phyloP scores from a whole-genome alignment of 2,797 vertebrate genomes.

The Pteropus rufus region DNA sequence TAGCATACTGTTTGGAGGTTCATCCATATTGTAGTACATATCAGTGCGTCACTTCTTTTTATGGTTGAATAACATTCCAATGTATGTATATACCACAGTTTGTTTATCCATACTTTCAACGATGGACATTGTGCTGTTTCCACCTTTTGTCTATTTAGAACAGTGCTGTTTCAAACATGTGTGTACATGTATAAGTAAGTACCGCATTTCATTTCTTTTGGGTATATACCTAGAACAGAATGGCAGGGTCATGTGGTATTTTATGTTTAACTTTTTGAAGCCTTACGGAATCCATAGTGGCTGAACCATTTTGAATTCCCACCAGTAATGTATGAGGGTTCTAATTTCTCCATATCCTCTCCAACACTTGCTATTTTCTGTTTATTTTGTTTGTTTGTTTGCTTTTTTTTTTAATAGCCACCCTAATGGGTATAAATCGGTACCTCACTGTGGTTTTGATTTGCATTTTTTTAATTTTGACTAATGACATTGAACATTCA shows the following conservation, averaged over 20 bases:
- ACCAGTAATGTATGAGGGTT: not conserved
- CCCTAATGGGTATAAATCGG: not conserved
- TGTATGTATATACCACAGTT: not conserved
- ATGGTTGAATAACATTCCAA: not conserved
- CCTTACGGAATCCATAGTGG: not conserved
- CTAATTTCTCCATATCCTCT: not conserved
- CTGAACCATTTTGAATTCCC: not conserved
- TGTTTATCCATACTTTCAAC: not conserved
- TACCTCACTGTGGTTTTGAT: not conserved
- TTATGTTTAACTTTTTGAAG: not conserved
- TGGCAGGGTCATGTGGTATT: not conserved
- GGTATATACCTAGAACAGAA: not conserved
- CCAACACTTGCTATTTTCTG: not conserved
- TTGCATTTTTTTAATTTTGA: not conserved
- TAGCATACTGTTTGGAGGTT: not conserved
- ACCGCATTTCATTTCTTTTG: not conserved
- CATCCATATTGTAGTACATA: not conserved
- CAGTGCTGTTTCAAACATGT: not conserved
- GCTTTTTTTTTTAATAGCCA: not conserved
- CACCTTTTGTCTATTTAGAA: not conserved
- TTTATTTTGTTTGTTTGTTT: not conserved
- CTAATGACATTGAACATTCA: not conserved
- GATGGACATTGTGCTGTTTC: not conserved
- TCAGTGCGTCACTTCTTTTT: not conserved
- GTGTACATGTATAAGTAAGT: not conserved